phyloP scores from a whole-genome alignment of 2,888 invertebrate species.

The Aphodius sticticus region DNA sequence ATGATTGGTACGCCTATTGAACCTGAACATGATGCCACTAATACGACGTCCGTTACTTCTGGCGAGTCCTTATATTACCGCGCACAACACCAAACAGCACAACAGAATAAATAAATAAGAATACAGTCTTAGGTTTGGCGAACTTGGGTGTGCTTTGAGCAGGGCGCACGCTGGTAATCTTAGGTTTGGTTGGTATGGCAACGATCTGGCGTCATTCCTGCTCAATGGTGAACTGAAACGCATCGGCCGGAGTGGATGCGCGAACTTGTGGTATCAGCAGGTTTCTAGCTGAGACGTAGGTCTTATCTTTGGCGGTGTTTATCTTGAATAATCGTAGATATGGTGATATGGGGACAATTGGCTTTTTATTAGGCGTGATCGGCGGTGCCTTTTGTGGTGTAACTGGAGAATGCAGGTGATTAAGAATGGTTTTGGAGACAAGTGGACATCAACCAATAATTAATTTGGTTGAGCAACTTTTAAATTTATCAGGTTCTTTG shows the following conservation, averaged over 20 bases:
- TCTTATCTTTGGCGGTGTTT: neutral
- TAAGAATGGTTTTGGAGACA: neutral
- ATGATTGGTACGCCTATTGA: conserved; percentile 6
- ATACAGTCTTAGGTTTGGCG: neutral
- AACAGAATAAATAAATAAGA: conserved; percentile 1
- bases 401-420: neutral
- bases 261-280: neutral
- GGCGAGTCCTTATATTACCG: neutral
- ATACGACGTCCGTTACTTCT: neutral
- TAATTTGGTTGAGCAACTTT: neutral
- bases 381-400: neutral
- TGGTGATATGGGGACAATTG: neutral
- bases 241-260: neutral
- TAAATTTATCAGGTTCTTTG: no score
- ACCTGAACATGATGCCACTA: conserved; percentile 1
- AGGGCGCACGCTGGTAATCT: neutral
- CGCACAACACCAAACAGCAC: neutral
- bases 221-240: neutral
- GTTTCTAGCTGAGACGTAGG: neutral
- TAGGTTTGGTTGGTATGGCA: neutral
- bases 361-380: neutral
- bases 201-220: neutral
- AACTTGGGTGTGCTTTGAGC: neutral
- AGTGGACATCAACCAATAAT: neutral
- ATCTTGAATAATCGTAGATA: neutral